A percentile compares a stretch with the other conserved stretches of the same genome.
Evolutionary conservation across 2,797 vertebrate genomes (phyloP).

Genomic region (Gymnothorax reevesii): DNA sequence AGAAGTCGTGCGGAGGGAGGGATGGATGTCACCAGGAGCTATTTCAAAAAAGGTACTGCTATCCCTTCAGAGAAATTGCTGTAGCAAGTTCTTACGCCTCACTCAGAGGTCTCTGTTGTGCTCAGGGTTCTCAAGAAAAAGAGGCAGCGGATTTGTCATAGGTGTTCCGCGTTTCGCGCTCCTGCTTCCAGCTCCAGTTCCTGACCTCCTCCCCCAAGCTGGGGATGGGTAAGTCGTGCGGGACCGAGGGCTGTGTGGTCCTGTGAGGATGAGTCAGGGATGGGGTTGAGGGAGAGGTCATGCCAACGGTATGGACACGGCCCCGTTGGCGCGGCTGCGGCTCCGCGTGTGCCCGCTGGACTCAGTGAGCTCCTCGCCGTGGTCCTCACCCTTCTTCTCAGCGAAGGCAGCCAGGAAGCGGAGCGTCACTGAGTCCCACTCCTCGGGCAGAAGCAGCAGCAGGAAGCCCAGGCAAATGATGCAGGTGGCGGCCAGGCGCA

Average conservation of each 20-base stretch:
- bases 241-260: slow-evolving; percentile 28
- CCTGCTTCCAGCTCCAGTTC: slow-evolving; percentile 42
- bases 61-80: slow-evolving; percentile 45
- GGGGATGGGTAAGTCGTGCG: slow-evolving; percentile 42
- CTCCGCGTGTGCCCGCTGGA: slow-evolving; percentile 83
- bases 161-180: slow-evolving; percentile 35
- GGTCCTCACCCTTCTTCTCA: slow-evolving; percentile 93
- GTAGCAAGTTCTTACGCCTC: slow-evolving; percentile 36
- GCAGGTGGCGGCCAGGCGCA: slow-evolving; percentile 92
- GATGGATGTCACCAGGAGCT: slow-evolving; percentile 50
- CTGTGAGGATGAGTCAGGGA: background rate
- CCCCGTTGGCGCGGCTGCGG: slow-evolving; percentile 89
- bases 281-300: slow-evolving; percentile 64
- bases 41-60: slow-evolving; percentile 61
- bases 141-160: background rate
- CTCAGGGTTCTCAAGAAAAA: background rate
- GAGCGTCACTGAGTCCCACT: slow-evolving; percentile 95
- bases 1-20: slow-evolving; percentile 52
- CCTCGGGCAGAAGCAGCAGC: slow-evolving; percentile 92
- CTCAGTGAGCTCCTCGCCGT: slow-evolving; percentile 85
- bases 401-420: slow-evolving; percentile 90
- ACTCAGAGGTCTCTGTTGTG: slow-evolving; percentile 40
- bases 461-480: slow-evolving; percentile 96
- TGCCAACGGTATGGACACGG: slow-evolving; percentile 89
- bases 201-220: slow-evolving; percentile 39